These are phyloP conservation scores for Falcunculus frontatus DNA, from an alignment of 2,113 vertebrate genomes.

Conservation along the genomic window DNA sequence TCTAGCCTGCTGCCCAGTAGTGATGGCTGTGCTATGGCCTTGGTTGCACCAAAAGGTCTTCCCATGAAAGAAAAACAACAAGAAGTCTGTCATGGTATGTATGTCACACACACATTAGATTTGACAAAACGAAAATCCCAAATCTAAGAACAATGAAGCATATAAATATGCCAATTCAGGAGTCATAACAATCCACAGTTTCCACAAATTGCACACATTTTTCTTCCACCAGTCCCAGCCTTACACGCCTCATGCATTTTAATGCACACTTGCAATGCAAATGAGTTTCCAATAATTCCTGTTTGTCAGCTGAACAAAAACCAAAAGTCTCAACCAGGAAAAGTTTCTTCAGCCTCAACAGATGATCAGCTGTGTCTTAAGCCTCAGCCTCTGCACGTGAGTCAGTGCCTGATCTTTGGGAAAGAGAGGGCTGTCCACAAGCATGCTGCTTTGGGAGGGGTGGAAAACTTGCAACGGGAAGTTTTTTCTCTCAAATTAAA, in stretches of 20 bases:
- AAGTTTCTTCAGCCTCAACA: background rate
- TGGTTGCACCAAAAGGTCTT: background rate
- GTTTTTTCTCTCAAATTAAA: background rate
- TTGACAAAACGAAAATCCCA: constrained; percentile 42
- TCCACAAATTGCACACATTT: constrained; percentile 41
- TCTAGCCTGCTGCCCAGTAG: background rate
- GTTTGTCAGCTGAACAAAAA: constrained; percentile 32
- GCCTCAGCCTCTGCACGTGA: background rate
- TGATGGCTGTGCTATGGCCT: background rate
- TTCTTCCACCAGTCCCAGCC: constrained; percentile 31
- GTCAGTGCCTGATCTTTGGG: background rate
- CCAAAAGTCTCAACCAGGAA: background rate
- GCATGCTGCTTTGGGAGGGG: background rate
- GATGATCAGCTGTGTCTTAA: background rate
- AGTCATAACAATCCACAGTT: constrained; percentile 54
- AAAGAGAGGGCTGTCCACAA: background rate
- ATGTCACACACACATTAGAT: background rate
- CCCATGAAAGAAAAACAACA: background rate
- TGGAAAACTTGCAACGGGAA: fast-evolving
- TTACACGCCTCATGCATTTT: constrained; percentile 38
- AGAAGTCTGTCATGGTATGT: background rate
- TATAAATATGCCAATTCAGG: constrained; percentile 50
- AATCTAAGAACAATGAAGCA: constrained; percentile 44
- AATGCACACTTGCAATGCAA: constrained; percentile 56
- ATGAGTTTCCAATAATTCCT: constrained; percentile 24